phyloP scores from a whole-genome alignment of 2,113 vertebrate species.

The Thunnus maccoyii region DNA sequence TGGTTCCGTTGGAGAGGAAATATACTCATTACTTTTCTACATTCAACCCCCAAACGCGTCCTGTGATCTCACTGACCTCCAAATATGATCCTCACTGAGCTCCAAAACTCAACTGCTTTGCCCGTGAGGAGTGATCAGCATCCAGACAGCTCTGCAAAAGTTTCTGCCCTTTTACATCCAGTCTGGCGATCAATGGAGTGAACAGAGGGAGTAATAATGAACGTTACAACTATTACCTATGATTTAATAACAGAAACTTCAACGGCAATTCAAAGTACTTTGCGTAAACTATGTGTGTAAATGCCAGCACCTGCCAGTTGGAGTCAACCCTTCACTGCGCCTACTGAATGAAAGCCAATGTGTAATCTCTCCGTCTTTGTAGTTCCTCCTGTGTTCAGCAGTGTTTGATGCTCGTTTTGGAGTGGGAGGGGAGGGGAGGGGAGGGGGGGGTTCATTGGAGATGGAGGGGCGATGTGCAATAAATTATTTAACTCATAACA shows the following conservation, averaged over 20 bases:
- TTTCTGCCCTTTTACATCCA: not conserved
- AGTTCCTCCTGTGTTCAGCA: slow-evolving; percentile 10
- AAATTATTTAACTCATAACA: too few relatives aligned
- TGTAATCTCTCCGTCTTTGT: not conserved
- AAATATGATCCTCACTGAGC: not conserved
- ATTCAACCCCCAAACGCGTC: not conserved
- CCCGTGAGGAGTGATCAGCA: not conserved
- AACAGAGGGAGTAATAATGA: not conserved
- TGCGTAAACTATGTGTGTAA: slow-evolving; percentile 6
- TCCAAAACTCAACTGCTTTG: not conserved
- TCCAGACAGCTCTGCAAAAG: not conserved
- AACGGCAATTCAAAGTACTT: not conserved
- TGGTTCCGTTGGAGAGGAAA: not conserved
- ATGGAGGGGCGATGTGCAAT: not conserved
- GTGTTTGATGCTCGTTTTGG: slow-evolving; percentile 31
- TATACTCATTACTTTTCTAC: not conserved
- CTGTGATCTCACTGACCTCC: too few relatives aligned
- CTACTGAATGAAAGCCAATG: not conserved
- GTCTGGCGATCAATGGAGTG: not conserved
- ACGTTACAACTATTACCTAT: not conserved
- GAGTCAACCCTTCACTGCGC: not conserved
- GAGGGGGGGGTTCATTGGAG: slow-evolving; percentile 25
- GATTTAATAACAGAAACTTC: not conserved
- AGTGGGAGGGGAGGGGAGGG: slow-evolving; percentile 32
- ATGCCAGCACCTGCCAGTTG: not conserved